phyloP scores from a whole-genome alignment of 2,113 vertebrate species.

The Piaya cayana region DNA sequence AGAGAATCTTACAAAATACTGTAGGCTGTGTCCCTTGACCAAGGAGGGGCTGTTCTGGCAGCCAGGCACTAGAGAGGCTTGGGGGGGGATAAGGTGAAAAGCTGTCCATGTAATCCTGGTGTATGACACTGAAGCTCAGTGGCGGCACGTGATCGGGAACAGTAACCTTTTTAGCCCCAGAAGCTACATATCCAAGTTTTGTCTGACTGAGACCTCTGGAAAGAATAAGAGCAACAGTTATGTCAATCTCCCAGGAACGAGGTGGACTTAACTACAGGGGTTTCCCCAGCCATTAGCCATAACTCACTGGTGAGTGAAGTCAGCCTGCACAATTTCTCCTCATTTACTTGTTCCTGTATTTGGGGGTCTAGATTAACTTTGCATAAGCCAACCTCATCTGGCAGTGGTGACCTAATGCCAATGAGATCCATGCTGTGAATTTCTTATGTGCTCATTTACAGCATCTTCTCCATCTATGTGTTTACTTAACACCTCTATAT shows the following conservation, averaged over 20 bases:
- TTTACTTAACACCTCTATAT: background rate
- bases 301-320: background rate
- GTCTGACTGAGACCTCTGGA: background rate
- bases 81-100: background rate
- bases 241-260: background rate
- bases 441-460: background rate
- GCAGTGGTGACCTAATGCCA: background rate
- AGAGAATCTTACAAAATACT: background rate
- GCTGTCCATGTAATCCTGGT: background rate
- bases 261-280: too few relatives aligned
- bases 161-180: background rate
- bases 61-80: background rate
- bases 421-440: rapidly evolving
- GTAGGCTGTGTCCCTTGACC: background rate
- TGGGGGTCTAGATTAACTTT: background rate
- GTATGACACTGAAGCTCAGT: background rate
- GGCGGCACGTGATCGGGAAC: background rate
- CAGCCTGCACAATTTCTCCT: background rate
- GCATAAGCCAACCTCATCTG: background rate
- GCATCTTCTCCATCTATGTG: background rate
- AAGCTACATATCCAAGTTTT: background rate
- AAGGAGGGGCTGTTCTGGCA: background rate
- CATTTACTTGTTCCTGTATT: background rate
- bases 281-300: background rate
- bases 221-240: background rate